Evolutionary conservation across 92 coral and sea anemone species (phyloP).

Genomic region (Parazoanthus atlanticus): DNA sequence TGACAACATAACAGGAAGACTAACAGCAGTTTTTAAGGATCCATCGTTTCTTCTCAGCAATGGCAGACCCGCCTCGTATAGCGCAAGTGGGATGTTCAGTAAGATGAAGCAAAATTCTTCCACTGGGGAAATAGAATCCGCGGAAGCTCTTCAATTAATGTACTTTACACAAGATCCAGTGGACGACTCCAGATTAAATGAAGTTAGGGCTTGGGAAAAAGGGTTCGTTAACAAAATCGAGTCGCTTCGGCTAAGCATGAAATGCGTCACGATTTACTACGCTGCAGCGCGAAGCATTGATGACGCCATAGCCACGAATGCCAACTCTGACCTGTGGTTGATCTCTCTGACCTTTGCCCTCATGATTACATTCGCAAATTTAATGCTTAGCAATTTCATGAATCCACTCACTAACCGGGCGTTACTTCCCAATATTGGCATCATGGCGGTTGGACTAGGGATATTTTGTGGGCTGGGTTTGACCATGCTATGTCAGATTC

Average conservation of each 20-base stretch:
- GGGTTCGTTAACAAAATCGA: conserved; percentile 41
- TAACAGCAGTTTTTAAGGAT: background rate
- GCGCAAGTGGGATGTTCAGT: conserved; percentile 59
- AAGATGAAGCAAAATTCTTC: conserved; percentile 24
- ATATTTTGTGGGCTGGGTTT: conserved; percentile 66
- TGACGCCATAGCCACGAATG: conserved; percentile 65
- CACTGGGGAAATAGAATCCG: conserved; percentile 51
- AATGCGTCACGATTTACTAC: conserved; percentile 46
- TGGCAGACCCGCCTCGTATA: conserved; percentile 64
- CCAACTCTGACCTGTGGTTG: conserved; percentile 61
- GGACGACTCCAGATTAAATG: conserved; percentile 33
- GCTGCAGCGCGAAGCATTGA: conserved; percentile 67
- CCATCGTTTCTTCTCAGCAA: conserved; percentile 47
- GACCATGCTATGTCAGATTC: conserved; percentile 60
- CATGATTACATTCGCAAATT: conserved; percentile 62
- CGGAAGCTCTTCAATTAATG: conserved; percentile 69
- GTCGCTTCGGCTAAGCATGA: conserved; percentile 34
- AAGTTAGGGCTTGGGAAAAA: conserved; percentile 50
- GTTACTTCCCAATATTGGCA: conserved; percentile 66
- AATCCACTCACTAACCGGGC: conserved; percentile 77
- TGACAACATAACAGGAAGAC: background rate
- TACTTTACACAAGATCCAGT: conserved; percentile 59
- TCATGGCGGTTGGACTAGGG: conserved; percentile 63
- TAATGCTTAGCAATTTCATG: conserved; percentile 57
- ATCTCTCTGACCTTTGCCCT: conserved; percentile 60